Evolutionary conservation across 2,113 vertebrate species (phyloP), one percentile per base, ranked within the genome.

Genomic region (Ceyx cyanopectus): DNA sequence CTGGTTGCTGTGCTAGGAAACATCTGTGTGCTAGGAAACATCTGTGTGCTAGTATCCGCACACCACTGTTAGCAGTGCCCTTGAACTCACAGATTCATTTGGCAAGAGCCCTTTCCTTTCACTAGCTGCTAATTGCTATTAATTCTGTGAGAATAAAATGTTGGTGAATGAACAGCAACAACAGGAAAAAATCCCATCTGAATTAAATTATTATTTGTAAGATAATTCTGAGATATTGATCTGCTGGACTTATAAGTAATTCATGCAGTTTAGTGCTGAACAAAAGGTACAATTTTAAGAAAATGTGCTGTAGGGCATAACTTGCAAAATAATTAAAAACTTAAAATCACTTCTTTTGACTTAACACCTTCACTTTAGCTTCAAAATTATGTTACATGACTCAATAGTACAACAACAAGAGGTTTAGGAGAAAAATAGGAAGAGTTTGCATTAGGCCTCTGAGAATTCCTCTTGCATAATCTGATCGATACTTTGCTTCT

Each of bases 161-260:
- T n/a, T 86, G 65, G 56, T 53, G 89, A 95, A 94, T 84, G 65
- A 96, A 70, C 6, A 75, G 88, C 32, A 75, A 56, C 62, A 72
- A 91, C 29, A 20, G 78, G 12, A 62, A 67, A n/a, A 79, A 91
- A 73, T 85, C 60, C 63, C 62, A 91, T 58, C 29, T 92, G 95
- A 96, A 95, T 83, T 90, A 93, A 92, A 93, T 91, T 94, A 96
- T 91, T 95, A 93, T 97, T 94, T 96, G 30, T 58, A 92, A 80
- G 84, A 90, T 46, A 94, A 94, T 96, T 94, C 77, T 65, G 91
- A 93, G 79, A 85, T 96, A 97, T 94, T 85, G 95, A 97, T 97
- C 91, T 95, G 37, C 74, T 27, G 80, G 48, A 32, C 63, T 92
- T 95, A 89, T 95, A 96, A 94, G 91, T 92, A 97, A 97, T 96